phyloP scores from a whole-genome alignment of 2,113 vertebrate genomes.

The Panurus biarmicus region DNA sequence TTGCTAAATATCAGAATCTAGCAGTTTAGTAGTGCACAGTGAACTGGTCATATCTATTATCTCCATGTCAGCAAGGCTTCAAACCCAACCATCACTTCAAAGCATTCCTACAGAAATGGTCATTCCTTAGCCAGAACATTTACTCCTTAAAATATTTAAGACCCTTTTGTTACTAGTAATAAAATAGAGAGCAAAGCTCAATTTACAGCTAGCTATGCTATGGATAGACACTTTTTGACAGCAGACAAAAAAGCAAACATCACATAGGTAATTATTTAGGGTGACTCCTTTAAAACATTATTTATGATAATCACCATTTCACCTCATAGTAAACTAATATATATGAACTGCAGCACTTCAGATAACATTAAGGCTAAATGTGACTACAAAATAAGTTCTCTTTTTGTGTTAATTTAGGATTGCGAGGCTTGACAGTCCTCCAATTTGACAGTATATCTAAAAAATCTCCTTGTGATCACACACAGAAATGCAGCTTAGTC shows the following conservation, averaged over 20 bases:
- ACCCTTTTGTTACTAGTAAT: neutral
- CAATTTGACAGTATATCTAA: neutral
- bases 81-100: neutral
- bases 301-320: neutral
- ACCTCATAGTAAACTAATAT: neutral
- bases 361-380: neutral
- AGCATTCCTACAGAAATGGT: neutral
- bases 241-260: neutral
- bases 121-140: neutral
- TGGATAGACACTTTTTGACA: neutral
- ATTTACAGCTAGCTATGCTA: neutral
- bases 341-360: neutral
- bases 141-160: neutral
- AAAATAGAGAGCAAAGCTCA: neutral
- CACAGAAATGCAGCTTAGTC: neutral
- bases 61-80: neutral
- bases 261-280: neutral
- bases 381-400: neutral
- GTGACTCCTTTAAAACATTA: neutral
- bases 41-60: neutral
- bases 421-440: neutral
- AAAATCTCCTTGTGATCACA: neutral
- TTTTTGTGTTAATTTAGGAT: neutral
- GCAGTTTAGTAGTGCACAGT: slow-evolving; percentile 3
- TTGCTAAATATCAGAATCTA: neutral